Evolutionary conservation across 2,888 invertebrate species (phyloP), one percentile per base, ranked within the genome.

Genomic region (Zaprionus obscuricornis): DNA sequence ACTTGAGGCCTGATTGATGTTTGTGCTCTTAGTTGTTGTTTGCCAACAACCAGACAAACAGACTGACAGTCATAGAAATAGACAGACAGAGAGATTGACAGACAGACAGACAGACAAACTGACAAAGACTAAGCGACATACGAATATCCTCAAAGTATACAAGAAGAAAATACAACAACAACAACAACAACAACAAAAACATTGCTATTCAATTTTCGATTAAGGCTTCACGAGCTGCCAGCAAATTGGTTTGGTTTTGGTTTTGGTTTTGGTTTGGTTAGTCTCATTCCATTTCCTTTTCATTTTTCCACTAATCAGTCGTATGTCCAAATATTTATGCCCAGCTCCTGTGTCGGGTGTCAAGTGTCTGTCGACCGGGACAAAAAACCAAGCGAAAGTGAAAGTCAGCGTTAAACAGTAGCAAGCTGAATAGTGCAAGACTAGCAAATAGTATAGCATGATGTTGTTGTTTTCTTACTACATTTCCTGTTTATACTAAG

Each of bases 21-120:
- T 79, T 83, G 79, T 83, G 67, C 81, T 85, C 63, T 66, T 70
- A 74, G 84, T 76, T 81, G 81, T 74, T 85, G 84, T 85, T 81
- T 81, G 81, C 71, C 22, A 34, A 68, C 27, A 70, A 57, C n/a
- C n/a, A n/a, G 47, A 47, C 43, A 42, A 20, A 33, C 50, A 24
- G 58, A 40, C 14, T 2, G n/a, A 17, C 18, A 6, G 29, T 4
- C 4, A 6, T 7, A 4, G 26, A 11, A 4, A 3, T 17, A 8
- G 33, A 4, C 47, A 6, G n/a, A 16, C 11, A 11, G 1, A 7
- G 10, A 1, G 13, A n/a, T n/a, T n/a, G n/a, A n/a, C n/a, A n/a
- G n/a, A n/a, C n/a, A n/a, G n/a, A n/a, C n/a, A n/a, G n/a, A n/a
- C 57, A 20, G 43, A n/a, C 17, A 17, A 7, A 2, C n/a, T 1